A percentile compares a stretch with the other conserved stretches of the same genome.
Evolutionary conservation across 2,113 vertebrate genomes (phyloP).

Genomic region (Hemiscyllium ocellatum): DNA sequence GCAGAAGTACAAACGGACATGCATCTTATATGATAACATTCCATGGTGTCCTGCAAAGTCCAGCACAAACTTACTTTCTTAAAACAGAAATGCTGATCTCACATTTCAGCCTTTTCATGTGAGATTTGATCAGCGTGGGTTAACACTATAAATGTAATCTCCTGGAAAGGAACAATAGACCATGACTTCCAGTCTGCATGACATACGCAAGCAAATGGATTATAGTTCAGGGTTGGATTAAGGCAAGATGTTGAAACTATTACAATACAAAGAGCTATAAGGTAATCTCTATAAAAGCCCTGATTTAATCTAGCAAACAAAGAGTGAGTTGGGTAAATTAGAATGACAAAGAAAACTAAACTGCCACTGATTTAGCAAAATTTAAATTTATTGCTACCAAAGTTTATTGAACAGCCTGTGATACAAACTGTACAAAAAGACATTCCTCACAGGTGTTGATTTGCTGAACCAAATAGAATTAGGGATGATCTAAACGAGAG

Average conservation of each 20-base stretch:
- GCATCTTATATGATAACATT: neutral
- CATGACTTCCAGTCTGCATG: constrained; percentile 34
- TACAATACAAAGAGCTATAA: neutral
- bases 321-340: neutral
- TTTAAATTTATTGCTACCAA: neutral
- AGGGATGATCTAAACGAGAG: neutral
- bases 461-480: neutral
- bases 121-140: constrained; percentile 24
- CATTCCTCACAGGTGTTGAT: neutral
- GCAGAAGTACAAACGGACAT: neutral
- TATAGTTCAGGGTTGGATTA: constrained; percentile 22
- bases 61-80: constrained; percentile 23
- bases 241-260: neutral
- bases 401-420: neutral
- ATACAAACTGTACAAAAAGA: neutral
- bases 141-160: constrained; percentile 1
- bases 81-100: constrained; percentile 21
- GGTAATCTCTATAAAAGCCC: neutral
- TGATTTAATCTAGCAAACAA: neutral
- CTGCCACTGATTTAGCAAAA: neutral
- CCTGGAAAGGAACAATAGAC: constrained; percentile 15
- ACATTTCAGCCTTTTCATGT: constrained; percentile 17
- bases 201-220: neutral
- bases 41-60: neutral
- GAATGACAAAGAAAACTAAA: neutral